phyloP scores from a whole-genome alignment of 2,888 invertebrate genomes.

The Aphidoletes aphidimyza region DNA sequence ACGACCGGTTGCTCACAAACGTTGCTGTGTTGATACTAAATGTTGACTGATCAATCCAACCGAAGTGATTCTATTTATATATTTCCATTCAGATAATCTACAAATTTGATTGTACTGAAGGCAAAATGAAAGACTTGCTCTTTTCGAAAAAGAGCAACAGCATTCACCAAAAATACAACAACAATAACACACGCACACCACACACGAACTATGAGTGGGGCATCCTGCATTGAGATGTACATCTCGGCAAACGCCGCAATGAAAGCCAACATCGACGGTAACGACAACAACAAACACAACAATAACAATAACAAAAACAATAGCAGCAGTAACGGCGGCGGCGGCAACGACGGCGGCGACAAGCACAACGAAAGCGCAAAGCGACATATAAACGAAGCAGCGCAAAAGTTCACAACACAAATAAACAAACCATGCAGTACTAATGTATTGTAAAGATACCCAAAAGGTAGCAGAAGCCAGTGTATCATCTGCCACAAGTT shows the following conservation, averaged over 20 bases:
- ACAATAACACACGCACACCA: no score
- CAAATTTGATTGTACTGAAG: slow-evolving; percentile 48
- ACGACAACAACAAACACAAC: not conserved
- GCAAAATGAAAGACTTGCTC: slow-evolving; percentile 55
- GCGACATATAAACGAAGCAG: slow-evolving; percentile 36
- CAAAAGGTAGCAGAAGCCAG: slow-evolving; percentile 26
- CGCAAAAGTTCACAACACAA: slow-evolving; percentile 44
- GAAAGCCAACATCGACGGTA: slow-evolving; percentile 19
- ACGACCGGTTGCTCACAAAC: slow-evolving; percentile 50
- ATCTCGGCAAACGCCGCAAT: slow-evolving; percentile 18
- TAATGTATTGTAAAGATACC: not conserved
- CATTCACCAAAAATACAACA: slow-evolving; percentile 55
- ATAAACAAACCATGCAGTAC: slow-evolving; percentile 4
- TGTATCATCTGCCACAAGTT: slow-evolving; percentile 54
- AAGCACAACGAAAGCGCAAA: not conserved
- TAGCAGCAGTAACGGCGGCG: not conserved
- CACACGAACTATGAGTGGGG: slow-evolving; percentile 44
- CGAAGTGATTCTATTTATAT: slow-evolving; percentile 67
- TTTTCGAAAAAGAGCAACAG: slow-evolving; percentile 55
- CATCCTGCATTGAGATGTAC: slow-evolving; percentile 46
- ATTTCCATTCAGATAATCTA: slow-evolving; percentile 48
- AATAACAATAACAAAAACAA: not conserved
- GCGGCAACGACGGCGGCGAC: not conserved
- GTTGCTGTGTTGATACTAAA: slow-evolving; percentile 62
- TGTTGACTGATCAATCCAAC: slow-evolving; percentile 67